A percentile compares a stretch with the other conserved stretches of the same genome.
Conservation (phyloP, 1,140 invertebrate genomes). For the Holcopasites calliopsidis region DNA sequence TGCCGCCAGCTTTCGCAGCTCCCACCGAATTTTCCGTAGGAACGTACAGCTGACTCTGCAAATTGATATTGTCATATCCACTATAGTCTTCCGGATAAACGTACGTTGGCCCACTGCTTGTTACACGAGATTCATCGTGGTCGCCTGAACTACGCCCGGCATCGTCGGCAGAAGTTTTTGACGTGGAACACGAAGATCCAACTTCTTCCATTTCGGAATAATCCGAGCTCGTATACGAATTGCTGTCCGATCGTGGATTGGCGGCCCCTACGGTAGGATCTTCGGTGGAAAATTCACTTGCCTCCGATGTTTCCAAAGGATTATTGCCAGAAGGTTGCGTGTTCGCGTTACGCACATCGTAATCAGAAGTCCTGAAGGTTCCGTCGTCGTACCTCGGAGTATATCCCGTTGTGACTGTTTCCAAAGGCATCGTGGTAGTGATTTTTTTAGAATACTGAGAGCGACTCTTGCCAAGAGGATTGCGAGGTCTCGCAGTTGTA, state of each 20-base stretch:
- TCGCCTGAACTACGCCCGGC: not conserved
- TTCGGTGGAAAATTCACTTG: not conserved
- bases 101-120: not conserved
- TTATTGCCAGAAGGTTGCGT: not conserved
- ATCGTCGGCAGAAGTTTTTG: constrained; percentile 13
- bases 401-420: not conserved
- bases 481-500: not conserved
- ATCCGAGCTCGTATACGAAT: not conserved
- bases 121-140: not conserved
- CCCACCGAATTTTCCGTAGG: not conserved
- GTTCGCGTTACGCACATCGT: not conserved
- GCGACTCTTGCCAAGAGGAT: not conserved
- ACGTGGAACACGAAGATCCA: constrained; percentile 17
- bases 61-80: not conserved
- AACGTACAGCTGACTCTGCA: not conserved
- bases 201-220: constrained; percentile 36
- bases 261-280: not conserved
- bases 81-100: no score
- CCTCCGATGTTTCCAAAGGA: not conserved
- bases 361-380: not conserved
- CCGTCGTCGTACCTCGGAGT: not conserved
- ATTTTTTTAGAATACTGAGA: not conserved
- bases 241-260: not conserved
- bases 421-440: not conserved
- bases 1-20: not conserved